Percentiles rank a stretch among this genome's conserved stretches.
These are phyloP conservation scores for Esox niger DNA, from an alignment of 2,113 vertebrate genomes.

Conservation along the genomic window DNA sequence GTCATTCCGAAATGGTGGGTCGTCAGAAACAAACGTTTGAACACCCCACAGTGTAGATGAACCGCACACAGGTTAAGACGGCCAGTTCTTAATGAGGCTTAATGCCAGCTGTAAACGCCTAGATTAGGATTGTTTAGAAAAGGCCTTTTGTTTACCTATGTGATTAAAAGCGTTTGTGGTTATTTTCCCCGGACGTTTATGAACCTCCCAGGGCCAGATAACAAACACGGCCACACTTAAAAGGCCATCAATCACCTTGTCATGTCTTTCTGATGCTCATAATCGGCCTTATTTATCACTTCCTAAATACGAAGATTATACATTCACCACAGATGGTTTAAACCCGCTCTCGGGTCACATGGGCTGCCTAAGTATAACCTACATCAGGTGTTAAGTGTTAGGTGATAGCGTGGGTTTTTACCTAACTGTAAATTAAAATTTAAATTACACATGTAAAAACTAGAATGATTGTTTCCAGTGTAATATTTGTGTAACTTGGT, in stretches of 20 bases:
- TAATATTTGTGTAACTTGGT: constrained; percentile 5
- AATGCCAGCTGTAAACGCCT: not conserved
- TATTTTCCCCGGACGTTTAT: constrained; percentile 52
- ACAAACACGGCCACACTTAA: constrained; percentile 28
- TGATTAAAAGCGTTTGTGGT: constrained; percentile 30
- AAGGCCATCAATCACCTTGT: constrained; percentile 23
- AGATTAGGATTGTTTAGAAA: constrained; percentile 22
- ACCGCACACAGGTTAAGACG: not conserved
- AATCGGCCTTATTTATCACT: constrained; percentile 38
- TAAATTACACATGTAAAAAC: not conserved
- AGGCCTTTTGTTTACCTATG: constrained; percentile 32
- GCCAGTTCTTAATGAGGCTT: not conserved
- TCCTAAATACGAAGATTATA: constrained; percentile 30
- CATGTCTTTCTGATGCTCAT: constrained; percentile 22
- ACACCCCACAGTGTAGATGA: not conserved
- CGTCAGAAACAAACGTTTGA: too few relatives aligned
- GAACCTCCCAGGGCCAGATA: constrained; percentile 35
- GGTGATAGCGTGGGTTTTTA: not conserved
- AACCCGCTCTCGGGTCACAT: not conserved
- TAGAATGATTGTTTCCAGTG: not conserved
- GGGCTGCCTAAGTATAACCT: not conserved
- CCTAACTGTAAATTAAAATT: too few relatives aligned
- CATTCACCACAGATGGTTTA: constrained; percentile 24
- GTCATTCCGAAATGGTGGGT: too few relatives aligned
- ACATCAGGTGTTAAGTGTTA: not conserved